Conservation (phyloP, 1,140 invertebrate species). For the Vanessa atalanta region DNA sequence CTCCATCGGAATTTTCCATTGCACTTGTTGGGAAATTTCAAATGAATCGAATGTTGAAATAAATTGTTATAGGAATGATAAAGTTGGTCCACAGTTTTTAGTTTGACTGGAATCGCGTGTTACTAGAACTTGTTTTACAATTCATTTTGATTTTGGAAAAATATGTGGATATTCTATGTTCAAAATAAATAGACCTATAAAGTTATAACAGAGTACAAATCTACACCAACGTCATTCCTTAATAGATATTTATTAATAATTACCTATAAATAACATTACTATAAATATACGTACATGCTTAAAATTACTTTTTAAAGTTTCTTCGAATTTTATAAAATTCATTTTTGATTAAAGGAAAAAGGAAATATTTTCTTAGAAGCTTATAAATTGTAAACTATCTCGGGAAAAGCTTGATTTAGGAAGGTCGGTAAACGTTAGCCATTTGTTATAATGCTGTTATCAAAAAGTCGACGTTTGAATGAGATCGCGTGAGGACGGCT, state of each 20-base stretch:
- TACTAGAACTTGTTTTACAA: not conserved
- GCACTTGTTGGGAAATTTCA: slow-evolving; percentile 51
- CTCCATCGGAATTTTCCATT: slow-evolving; percentile 59
- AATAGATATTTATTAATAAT: too few species aligned
- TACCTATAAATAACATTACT: too few species aligned
- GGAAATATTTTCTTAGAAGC: slow-evolving; percentile 7
- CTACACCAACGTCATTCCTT: too few species aligned
- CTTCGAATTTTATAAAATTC: too few species aligned
- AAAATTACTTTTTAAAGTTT: too few species aligned
- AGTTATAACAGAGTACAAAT: too few species aligned
- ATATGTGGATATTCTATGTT: not conserved
- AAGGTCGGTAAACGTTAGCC: slow-evolving; percentile 51
- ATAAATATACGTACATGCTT: too few species aligned
- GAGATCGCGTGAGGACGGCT: slow-evolving; percentile 69
- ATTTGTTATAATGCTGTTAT: slow-evolving; percentile 71
- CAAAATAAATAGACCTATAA: too few species aligned
- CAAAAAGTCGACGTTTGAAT: slow-evolving; percentile 73
- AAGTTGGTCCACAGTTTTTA: slow-evolving; percentile 42
- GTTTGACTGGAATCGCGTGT: slow-evolving; percentile 12
- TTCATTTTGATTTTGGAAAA: not conserved
- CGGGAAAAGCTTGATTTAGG: slow-evolving; percentile 37
- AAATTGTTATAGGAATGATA: slow-evolving; percentile 55
- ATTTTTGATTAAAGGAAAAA: not conserved
- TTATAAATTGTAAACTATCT: slow-evolving; percentile 14
- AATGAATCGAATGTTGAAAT: slow-evolving; percentile 39